Evolutionary conservation across 2,888 invertebrate species (phyloP), one percentile per base, ranked within the genome.

Genomic region (Polydrusus cervinus): DNA sequence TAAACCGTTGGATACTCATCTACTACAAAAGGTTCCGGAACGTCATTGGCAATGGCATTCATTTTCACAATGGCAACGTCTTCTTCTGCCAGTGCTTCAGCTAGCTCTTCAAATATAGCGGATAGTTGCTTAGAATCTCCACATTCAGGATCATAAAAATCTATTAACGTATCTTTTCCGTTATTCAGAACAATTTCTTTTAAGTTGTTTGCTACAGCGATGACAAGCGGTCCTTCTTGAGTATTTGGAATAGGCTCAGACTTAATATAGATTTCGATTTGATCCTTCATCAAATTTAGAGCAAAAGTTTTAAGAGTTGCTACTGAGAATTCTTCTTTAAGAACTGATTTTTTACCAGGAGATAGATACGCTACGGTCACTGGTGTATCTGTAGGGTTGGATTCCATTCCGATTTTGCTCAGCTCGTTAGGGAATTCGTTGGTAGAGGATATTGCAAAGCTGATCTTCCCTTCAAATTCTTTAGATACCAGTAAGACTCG

Each of bases 141-240:
- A 87, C 97, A 98, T 98, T 98, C 99, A 0, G 98, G 98, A 40
- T 98, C 99, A 88, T 99, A 99, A 89, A 99, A 99, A 89, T 99
- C 98, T 80, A 99, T 91, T 49, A 99, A 90, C 1, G 96, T 96
- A 87, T 99, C 99, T 85, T 96, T 94, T 38, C 90, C 94, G 81
- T 95, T 94, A 85, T 99, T 94, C 1, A 92, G 92, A 0, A 99
- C 97, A 71, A 98, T 89, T 71, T 98, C 95, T 85, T 98, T 94
- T 88, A 99, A 99, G 90, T 98, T 99, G 89, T 97, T 97, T 78
- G 94, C 98, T 9, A 99, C 99, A 3, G 96, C 97, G 45, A 97
- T 92, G 83, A 92, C 95, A 0, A 97, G 96, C 7, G 93, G 93
- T 0, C 93, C 94, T 82, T 92, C 92, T 84, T 97, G 96, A 75